Evolutionary conservation across 1,140 invertebrate genomes (phyloP).

Genomic region (Heliconius hewitsoni): DNA sequence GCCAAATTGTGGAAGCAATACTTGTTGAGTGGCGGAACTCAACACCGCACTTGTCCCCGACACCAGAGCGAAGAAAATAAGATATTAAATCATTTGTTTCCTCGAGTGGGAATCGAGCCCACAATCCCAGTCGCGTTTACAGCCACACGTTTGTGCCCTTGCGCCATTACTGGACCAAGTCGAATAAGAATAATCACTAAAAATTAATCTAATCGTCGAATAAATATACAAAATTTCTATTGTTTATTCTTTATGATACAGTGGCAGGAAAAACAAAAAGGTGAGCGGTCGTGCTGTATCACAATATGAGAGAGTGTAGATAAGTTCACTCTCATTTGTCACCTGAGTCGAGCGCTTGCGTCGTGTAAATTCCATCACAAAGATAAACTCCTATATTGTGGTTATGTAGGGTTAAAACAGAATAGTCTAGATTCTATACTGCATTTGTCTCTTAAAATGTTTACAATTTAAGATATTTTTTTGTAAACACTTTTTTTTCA

Average conservation of each 20-base stretch:
- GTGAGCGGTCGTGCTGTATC: slow-evolving; percentile 53
- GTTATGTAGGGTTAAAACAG: slow-evolving; percentile 61
- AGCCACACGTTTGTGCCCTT: no score
- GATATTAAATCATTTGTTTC: no score
- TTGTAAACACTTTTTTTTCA: no score
- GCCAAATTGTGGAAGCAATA: no score
- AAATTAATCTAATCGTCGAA: background rate
- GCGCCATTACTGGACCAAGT: no score
- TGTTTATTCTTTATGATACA: slow-evolving; percentile 26
- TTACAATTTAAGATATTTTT: background rate
- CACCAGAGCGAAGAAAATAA: no score
- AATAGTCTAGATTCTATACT: background rate
- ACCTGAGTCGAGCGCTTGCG: slow-evolving; percentile 59
- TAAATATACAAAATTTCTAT: background rate
- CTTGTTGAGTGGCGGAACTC: no score
- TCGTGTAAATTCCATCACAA: slow-evolving; percentile 72
- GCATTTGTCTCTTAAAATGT: background rate
- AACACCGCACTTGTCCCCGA: no score
- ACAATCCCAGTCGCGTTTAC: no score
- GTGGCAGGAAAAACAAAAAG: slow-evolving; percentile 45
- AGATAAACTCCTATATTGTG: slow-evolving; percentile 69
- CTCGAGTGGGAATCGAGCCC: no score
- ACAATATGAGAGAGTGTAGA: slow-evolving; percentile 44
- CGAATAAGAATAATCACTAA: background rate
- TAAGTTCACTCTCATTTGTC: slow-evolving; percentile 76